phyloP scores from a whole-genome alignment of 2,113 vertebrate genomes.

The Mesoclemmys tuberculata region DNA sequence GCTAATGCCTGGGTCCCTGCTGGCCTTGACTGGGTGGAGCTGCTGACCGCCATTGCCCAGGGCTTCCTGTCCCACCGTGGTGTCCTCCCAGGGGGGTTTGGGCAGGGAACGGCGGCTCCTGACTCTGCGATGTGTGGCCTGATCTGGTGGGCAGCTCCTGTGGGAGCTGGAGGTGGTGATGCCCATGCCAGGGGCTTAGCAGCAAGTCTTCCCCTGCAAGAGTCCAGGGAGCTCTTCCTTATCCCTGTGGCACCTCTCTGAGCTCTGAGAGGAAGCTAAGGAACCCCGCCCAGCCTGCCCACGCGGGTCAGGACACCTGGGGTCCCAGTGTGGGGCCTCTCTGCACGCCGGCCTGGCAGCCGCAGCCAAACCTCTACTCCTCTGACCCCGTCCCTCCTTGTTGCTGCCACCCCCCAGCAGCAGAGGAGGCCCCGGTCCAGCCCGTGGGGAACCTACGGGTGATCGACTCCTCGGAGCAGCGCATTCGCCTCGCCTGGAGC shows the following conservation, averaged over 20 bases:
- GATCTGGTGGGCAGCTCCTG: background rate
- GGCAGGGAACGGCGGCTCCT: background rate
- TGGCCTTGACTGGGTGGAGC: background rate
- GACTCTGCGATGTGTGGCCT: background rate
- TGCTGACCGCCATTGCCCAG: background rate
- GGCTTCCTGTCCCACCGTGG: background rate
- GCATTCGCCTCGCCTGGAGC: constrained; percentile 80
- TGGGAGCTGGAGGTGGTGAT: background rate
- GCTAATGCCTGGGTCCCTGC: background rate
- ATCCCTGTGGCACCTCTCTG: too few species aligned
- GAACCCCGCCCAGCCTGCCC: background rate
- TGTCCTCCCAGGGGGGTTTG: background rate
- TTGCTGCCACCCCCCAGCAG: background rate
- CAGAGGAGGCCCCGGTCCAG: background rate
- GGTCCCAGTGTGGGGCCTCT: background rate
- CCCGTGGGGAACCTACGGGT: constrained; percentile 74
- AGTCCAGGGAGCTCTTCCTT: background rate
- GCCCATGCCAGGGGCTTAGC: background rate
- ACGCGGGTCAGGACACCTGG: background rate
- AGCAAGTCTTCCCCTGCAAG: background rate
- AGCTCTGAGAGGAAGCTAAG: background rate
- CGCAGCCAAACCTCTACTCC: background rate
- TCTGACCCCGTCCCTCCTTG: background rate
- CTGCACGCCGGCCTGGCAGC: background rate
- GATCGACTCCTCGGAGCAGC: constrained; percentile 48